phyloP scores from a whole-genome alignment of 2,113 vertebrate species.

The Microtus pennsylvanicus region DNA sequence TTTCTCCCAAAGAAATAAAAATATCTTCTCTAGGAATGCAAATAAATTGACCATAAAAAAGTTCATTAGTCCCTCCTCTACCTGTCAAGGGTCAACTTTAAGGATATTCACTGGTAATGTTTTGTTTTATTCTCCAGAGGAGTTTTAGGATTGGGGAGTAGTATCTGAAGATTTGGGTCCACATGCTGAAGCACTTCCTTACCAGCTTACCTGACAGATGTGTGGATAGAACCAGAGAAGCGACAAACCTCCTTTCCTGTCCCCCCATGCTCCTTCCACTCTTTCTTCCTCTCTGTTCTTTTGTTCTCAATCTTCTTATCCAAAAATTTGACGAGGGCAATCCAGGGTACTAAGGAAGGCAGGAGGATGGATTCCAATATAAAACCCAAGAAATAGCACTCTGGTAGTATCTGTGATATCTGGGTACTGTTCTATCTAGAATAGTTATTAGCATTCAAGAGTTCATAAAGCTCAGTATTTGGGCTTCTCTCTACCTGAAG shows the following conservation, averaged over 20 bases:
- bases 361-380: background rate
- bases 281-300: background rate
- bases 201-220: background rate
- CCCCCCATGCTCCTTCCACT: rapidly evolving
- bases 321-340: background rate
- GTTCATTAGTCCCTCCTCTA: background rate
- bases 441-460: background rate
- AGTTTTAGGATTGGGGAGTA: background rate
- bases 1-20: background rate
- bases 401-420: background rate
- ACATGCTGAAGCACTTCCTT: background rate
- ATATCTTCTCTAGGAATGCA: slow-evolving; percentile 25
- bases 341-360: background rate
- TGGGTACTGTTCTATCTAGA: background rate
- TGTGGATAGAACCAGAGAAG: background rate
- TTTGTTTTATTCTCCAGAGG: background rate
- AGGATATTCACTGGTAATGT: background rate
- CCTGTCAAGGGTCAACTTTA: background rate
- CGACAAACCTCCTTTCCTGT: background rate
- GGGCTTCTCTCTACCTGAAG: background rate
- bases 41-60: background rate
- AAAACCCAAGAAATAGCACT: background rate
- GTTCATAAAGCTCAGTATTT: background rate
- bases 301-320: background rate
- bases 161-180: slow-evolving; percentile 1